Percentiles rank a stretch among this genome's conserved stretches.
Conservation (phyloP, 2,888 invertebrate species). For the Diachrysia chrysitis region DNA sequence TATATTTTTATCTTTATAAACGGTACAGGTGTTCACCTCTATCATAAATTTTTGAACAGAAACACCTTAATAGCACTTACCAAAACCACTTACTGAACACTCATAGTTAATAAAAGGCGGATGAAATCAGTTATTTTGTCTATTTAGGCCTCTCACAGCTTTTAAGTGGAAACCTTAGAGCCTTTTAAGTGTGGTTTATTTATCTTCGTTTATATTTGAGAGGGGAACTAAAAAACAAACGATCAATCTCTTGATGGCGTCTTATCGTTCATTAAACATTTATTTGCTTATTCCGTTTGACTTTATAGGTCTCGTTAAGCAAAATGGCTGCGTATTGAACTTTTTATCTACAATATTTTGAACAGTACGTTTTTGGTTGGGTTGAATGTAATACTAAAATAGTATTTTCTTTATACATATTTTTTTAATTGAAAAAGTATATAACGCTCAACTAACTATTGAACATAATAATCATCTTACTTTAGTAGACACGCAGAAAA, state of each 20-base stretch:
- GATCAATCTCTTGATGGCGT: neutral
- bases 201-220: slow-evolving; percentile 1
- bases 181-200: slow-evolving; percentile 2
- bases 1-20: no score
- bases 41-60: slow-evolving; percentile 15
- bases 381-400: no score
- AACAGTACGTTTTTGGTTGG: neutral
- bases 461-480: no score
- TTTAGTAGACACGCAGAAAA: no score
- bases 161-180: slow-evolving; percentile 8
- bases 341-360: neutral
- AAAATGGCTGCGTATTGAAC: neutral
- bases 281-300: neutral
- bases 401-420: no score
- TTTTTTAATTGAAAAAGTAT: no score
- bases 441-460: no score
- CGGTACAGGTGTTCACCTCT: neutral
- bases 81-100: slow-evolving; percentile 25
- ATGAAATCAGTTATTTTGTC: slow-evolving; percentile 12
- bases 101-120: slow-evolving; percentile 24
- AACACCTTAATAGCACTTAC: slow-evolving; percentile 19
- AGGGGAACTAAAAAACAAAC: neutral
- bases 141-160: slow-evolving; percentile 8
- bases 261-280: neutral
- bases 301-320: neutral